Percentiles rank a stretch among this genome's conserved stretches.
These are phyloP conservation scores for Mohoua ochrocephala DNA, from an alignment of 2,113 vertebrate species.

Conservation along the genomic window DNA sequence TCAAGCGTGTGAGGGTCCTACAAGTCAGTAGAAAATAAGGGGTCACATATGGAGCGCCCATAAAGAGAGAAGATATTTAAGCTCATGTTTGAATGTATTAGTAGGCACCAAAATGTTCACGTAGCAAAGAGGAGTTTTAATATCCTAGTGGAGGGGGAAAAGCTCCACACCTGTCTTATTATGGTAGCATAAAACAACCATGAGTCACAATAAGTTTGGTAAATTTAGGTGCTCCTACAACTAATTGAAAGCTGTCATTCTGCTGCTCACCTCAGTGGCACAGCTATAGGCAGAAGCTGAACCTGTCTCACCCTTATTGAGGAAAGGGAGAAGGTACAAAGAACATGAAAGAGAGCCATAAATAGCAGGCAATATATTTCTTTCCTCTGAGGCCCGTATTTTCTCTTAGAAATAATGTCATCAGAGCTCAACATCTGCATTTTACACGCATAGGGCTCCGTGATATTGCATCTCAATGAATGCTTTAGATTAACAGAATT, in stretches of 20 bases:
- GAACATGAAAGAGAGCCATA: background rate
- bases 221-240: background rate
- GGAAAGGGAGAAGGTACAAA: background rate
- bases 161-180: background rate
- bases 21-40: background rate
- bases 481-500: background rate
- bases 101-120: background rate
- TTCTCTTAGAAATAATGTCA: background rate
- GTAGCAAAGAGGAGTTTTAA: background rate
- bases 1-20: background rate
- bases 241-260: background rate
- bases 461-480: background rate
- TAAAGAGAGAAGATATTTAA: background rate
- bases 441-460: accelerated
- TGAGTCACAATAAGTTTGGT: background rate
- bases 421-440: background rate
- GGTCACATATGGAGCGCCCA: background rate
- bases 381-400: background rate
- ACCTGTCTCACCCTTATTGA: background rate
- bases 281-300: background rate
- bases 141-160: background rate
- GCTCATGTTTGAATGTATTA: background rate
- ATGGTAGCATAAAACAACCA: background rate
- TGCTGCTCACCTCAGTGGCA: background rate
- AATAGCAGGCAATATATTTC: background rate